phyloP scores from a whole-genome alignment of 2,797 vertebrate genomes.

The Enteromius anoplus region DNA sequence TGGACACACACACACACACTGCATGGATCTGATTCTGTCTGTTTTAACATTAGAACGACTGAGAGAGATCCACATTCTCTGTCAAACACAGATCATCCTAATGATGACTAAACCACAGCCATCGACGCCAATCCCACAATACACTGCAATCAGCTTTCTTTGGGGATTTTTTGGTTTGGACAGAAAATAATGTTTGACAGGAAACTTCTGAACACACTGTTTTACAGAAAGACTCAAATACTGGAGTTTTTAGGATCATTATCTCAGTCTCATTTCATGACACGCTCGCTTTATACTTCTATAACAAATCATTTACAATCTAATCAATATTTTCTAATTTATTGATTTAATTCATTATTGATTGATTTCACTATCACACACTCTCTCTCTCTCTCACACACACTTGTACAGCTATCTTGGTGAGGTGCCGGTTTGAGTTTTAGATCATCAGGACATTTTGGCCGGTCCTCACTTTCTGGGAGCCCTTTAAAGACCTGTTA shows the following conservation, averaged over 20 bases:
- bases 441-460: too few species aligned
- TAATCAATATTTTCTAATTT: neutral
- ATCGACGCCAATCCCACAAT: too few species aligned
- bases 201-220: neutral
- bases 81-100: neutral
- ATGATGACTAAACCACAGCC: neutral
- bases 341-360: neutral
- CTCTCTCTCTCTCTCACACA: too few species aligned
- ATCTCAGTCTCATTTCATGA: neutral
- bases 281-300: neutral
- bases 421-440: too few species aligned
- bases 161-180: neutral
- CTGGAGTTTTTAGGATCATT: too few species aligned
- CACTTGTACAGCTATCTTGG: neutral
- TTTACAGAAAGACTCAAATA: neutral
- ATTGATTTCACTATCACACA: too few species aligned
- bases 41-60: neutral
- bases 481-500: too few species aligned
- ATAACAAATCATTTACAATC: neutral
- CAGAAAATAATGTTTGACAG: neutral
- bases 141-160: too few species aligned
- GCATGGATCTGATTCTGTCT: neutral
- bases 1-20: neutral
- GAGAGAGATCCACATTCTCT: neutral
- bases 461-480: too few species aligned